These are phyloP conservation scores for Apotomis capreana DNA, from an alignment of 2,888 invertebrate species.

Conservation along the genomic window DNA sequence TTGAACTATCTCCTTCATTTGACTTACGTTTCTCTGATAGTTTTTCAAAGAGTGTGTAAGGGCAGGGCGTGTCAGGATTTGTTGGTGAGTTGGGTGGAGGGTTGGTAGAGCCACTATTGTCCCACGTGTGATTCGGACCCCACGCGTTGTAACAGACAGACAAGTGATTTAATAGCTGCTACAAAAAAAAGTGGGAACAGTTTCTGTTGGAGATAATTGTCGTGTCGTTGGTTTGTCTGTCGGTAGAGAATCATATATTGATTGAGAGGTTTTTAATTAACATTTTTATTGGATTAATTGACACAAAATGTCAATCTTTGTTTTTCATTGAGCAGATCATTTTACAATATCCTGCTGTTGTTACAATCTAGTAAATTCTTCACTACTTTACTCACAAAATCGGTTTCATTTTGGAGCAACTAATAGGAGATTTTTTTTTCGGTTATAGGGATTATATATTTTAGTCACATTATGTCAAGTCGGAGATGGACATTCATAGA, in stretches of 20 bases:
- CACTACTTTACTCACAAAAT: no score
- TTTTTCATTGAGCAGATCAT: no score
- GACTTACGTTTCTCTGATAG: conserved; percentile 40
- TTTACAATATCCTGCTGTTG: not conserved
- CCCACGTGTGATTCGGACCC: conserved; percentile 75
- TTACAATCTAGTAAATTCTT: no score
- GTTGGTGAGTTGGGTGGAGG: conserved; percentile 53
- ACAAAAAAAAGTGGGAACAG: conserved; percentile 56
- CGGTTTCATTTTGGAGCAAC: no score
- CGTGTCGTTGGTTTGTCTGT: conserved; percentile 31
- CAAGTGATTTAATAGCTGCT: conserved; percentile 76
- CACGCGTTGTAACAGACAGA: conserved; percentile 68
- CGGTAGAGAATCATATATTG: conserved; percentile 30
- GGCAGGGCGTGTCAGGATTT: conserved; percentile 48
- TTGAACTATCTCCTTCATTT: conserved; percentile 49
- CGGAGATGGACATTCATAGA: no score
- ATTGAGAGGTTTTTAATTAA: conserved; percentile 21
- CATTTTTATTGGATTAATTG: not conserved
- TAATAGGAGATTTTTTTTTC: no score
- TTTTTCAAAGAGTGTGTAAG: conserved; percentile 36
- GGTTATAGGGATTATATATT: no score
- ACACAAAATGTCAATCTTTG: no score
- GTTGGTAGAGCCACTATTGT: conserved; percentile 63
- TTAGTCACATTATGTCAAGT: no score
- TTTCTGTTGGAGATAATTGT: conserved; percentile 36